Conservation (phyloP, 2,888 invertebrate species). For the Cloeon dipterum region DNA sequence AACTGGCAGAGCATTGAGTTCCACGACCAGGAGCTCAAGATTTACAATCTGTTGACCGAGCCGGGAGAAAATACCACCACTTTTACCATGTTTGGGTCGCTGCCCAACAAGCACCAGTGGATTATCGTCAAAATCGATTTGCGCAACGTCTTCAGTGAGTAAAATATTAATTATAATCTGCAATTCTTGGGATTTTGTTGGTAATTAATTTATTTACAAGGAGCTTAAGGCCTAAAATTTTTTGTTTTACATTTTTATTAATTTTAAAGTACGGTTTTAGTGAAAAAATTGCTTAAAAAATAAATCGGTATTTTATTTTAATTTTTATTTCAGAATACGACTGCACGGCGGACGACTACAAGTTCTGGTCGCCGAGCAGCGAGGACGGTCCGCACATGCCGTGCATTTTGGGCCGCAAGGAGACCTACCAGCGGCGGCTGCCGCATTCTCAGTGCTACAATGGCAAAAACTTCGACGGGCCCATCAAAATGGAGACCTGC, state of each 20-base stretch:
- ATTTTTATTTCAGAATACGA: constrained; percentile 16
- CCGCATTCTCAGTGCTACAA: constrained; percentile 59
- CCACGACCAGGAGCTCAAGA: constrained; percentile 44
- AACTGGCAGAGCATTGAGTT: constrained; percentile 49
- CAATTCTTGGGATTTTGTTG: background rate
- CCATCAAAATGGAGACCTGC: constrained; percentile 44
- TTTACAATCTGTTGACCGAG: constrained; percentile 83
- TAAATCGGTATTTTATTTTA: background rate
- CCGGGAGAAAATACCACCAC: constrained; percentile 84
- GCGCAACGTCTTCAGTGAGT: constrained; percentile 25
- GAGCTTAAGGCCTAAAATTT: too few relatives aligned
- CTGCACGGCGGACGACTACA: constrained; percentile 56
- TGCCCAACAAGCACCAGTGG: constrained; percentile 57
- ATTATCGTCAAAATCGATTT: constrained; percentile 54
- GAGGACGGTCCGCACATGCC: constrained; percentile 27
- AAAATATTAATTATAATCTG: constrained; percentile 1
- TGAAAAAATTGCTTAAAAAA: background rate
- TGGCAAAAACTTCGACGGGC: constrained; percentile 48
- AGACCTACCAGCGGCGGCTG: constrained; percentile 50
- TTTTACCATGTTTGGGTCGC: constrained; percentile 79
- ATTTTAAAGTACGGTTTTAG: background rate
- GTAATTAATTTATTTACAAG: constrained; percentile 1
- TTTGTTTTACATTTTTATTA: background rate
- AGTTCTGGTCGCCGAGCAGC: constrained; percentile 61
- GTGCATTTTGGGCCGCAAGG: constrained; percentile 57